These are phyloP conservation scores for Xestobium rufovillosum DNA, from an alignment of 2,888 invertebrate genomes.

Conservation along the genomic window DNA sequence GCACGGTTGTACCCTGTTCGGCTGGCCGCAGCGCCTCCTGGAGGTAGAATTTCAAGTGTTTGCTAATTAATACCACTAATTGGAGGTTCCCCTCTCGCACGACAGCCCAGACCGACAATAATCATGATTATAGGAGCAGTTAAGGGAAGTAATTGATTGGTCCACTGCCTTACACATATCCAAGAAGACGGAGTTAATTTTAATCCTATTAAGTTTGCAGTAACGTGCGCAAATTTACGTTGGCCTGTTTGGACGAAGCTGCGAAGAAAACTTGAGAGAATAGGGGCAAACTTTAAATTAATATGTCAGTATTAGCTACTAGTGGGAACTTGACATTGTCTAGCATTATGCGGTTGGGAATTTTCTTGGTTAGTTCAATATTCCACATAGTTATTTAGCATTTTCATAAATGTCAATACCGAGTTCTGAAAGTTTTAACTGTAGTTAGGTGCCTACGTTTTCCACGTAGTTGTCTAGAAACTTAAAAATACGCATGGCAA, in stretches of 20 bases:
- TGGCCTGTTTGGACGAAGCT: slow-evolving; percentile 10
- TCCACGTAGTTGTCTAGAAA: too few species aligned
- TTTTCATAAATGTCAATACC: too few species aligned
- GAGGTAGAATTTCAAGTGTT: slow-evolving; percentile 40
- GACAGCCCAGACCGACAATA: slow-evolving; percentile 23
- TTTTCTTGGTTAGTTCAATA: too few species aligned
- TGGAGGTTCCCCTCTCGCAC: slow-evolving; percentile 38
- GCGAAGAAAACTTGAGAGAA: slow-evolving; percentile 12
- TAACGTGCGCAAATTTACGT: slow-evolving; percentile 16
- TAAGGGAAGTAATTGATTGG: slow-evolving; percentile 15
- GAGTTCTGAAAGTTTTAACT: too few species aligned
- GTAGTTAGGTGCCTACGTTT: too few species aligned
- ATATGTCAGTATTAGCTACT: slow-evolving; percentile 19
- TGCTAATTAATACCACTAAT: slow-evolving; percentile 44
- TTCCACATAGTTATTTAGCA: too few species aligned
- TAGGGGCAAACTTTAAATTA: slow-evolving; percentile 20
- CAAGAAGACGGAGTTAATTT: slow-evolving; percentile 28
- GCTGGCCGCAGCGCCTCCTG: slow-evolving; percentile 27
- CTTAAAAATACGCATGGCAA: too few species aligned
- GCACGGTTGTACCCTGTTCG: slow-evolving; percentile 7
- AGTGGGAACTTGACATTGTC: slow-evolving; percentile 5
- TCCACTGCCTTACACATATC: slow-evolving; percentile 25
- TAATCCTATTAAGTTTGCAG: slow-evolving; percentile 24
- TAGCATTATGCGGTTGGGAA: too few species aligned
- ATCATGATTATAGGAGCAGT: slow-evolving; percentile 1